Percentiles rank a stretch among this genome's conserved stretches.
Conservation (phyloP, 2,113 vertebrate species). For the Nyctibius bracteatus region DNA sequence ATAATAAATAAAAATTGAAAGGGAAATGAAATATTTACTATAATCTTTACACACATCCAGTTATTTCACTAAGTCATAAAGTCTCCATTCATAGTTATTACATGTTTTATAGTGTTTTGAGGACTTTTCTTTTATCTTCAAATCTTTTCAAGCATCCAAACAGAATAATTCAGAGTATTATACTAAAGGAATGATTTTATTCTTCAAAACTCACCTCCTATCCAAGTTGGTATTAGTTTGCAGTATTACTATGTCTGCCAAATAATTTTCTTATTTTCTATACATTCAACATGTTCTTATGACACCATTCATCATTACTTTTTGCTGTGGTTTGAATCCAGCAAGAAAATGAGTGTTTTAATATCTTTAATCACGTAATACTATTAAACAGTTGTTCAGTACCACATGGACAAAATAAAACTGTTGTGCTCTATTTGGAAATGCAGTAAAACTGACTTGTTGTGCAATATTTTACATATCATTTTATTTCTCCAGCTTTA, state of each 20-base stretch:
- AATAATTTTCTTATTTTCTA: conserved; percentile 62
- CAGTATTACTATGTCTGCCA: conserved; percentile 31
- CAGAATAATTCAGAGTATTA: not conserved
- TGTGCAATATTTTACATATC: conserved; percentile 46
- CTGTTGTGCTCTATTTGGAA: conserved; percentile 45
- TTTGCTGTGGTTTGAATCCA: conserved; percentile 56
- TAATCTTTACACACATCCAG: not conserved
- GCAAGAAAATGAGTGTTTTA: conserved; percentile 60
- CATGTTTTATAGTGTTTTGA: not conserved
- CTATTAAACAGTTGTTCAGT: conserved; percentile 54
- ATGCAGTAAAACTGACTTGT: conserved; percentile 52
- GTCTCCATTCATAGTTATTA: not conserved
- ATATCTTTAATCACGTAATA: conserved; percentile 57
- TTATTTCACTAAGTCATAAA: not conserved
- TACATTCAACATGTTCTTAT: conserved; percentile 18
- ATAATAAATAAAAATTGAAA: conserved; percentile 1
- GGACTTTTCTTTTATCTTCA: not conserved
- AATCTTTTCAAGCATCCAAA: conserved; percentile 8
- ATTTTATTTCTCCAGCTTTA: conserved; percentile 47
- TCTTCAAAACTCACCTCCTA: conserved; percentile 17
- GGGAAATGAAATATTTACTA: not conserved
- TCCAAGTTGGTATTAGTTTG: conserved; percentile 54
- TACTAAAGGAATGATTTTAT: not conserved
- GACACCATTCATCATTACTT: conserved; percentile 55
- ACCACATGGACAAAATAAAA: conserved; percentile 66